These are phyloP conservation scores for Lasaia peninsularis DNA, from an alignment of 1,140 invertebrate genomes.

Conservation along the genomic window DNA sequence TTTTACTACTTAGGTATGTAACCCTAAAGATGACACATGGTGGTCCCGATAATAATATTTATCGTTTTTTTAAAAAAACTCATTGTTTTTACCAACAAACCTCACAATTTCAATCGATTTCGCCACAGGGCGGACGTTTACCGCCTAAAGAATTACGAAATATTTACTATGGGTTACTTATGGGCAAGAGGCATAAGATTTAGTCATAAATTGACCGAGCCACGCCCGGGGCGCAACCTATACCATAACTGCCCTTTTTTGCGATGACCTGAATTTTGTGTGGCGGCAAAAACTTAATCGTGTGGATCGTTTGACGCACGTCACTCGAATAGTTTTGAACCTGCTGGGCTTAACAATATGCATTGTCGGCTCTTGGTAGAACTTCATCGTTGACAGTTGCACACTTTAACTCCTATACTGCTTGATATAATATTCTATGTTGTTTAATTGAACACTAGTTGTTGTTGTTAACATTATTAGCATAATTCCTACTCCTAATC, in stretches of 20 bases:
- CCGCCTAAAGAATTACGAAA: conserved; percentile 1
- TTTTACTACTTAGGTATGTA: no score
- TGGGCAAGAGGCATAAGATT: conserved; percentile 42
- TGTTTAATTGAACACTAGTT: no score
- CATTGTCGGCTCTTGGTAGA: no score
- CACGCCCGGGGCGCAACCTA: conserved; percentile 43
- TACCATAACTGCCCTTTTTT: conserved; percentile 54
- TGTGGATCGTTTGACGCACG: background rate
- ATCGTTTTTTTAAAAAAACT: background rate
- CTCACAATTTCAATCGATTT: background rate
- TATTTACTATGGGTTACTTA: conserved; percentile 19
- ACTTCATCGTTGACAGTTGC: no score
- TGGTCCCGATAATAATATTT: background rate
- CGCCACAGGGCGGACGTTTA: conserved; percentile 1
- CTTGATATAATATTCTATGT: no score
- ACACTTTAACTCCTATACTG: no score
- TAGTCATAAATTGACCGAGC: conserved; percentile 60
- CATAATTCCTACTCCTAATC: no score
- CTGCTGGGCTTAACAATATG: no score
- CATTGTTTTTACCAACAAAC: background rate
- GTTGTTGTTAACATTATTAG: no score
- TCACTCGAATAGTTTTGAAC: background rate
- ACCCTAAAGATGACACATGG: background rate
- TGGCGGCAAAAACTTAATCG: conserved; percentile 55
- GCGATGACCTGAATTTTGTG: conserved; percentile 26